phyloP scores from a whole-genome alignment of 1,140 invertebrate species.

The Drosophila seguyi region DNA sequence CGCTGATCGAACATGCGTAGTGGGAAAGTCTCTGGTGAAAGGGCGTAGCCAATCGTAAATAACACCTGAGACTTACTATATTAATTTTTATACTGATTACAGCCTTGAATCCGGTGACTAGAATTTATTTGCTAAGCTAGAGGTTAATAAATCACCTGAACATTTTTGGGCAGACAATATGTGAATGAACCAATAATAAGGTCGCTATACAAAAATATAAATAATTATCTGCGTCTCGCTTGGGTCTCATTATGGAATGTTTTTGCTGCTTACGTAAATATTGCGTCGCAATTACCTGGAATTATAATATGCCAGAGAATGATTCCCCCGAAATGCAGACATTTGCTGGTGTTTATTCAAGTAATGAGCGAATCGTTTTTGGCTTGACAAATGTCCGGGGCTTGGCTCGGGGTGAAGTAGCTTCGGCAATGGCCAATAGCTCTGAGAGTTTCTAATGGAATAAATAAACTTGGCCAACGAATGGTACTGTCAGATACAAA shows the following conservation, averaged over 20 bases:
- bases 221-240: constrained; percentile 17
- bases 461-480: constrained; percentile 21
- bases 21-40: constrained; percentile 43
- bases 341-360: constrained; percentile 40
- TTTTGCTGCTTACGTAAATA: constrained; percentile 20
- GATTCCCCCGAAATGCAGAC: constrained; percentile 16
- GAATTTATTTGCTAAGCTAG: constrained; percentile 8
- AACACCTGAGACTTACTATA: background rate
- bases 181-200: background rate
- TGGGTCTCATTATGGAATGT: constrained; percentile 18
- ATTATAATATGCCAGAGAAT: constrained; percentile 31
- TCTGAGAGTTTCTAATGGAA: constrained; percentile 18
- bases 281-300: constrained; percentile 13
- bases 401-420: background rate
- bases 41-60: constrained; percentile 4
- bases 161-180: constrained; percentile 2
- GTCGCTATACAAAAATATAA: background rate
- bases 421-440: background rate
- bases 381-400: constrained; percentile 9
- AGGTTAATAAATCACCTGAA: constrained; percentile 12
- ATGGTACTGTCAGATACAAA: constrained; percentile 27
- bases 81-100: background rate
- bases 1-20: background rate
- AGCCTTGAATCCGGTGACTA: constrained; percentile 19
- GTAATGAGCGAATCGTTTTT: constrained; percentile 35